Conservation (phyloP, 2,888 invertebrate species). For the Drosophila affinis region DNA sequence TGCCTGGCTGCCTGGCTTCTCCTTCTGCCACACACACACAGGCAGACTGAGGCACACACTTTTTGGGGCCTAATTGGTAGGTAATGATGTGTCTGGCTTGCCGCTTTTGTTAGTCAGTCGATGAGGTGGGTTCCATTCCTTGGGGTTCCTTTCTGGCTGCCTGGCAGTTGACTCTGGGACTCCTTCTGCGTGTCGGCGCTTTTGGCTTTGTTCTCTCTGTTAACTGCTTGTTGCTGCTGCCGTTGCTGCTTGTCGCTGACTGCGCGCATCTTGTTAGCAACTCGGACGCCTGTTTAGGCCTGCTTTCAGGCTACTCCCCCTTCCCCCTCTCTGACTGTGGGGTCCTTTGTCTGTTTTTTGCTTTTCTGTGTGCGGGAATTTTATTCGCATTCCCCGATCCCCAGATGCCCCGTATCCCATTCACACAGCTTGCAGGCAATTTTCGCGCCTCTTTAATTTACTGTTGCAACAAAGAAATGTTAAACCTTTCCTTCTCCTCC, state of each 20-base stretch:
- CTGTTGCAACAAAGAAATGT: slow-evolving; percentile 38
- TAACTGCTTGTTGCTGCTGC: slow-evolving; percentile 58
- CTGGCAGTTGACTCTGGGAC: background rate
- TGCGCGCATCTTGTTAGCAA: slow-evolving; percentile 73
- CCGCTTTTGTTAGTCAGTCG: slow-evolving; percentile 76
- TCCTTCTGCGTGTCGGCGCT: slow-evolving; percentile 64
- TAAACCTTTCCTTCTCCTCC: slow-evolving; percentile 1
- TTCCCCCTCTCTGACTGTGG: slow-evolving; percentile 25
- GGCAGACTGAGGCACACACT: slow-evolving; percentile 44
- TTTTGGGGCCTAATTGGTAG: slow-evolving; percentile 75
- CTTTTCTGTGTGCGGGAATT: background rate
- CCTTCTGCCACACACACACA: slow-evolving; percentile 32
- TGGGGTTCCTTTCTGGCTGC: slow-evolving; percentile 30
- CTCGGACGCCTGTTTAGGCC: slow-evolving; percentile 43
- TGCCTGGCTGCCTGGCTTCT: slow-evolving; percentile 2
- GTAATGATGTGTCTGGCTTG: slow-evolving; percentile 78
- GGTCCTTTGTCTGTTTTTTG: slow-evolving; percentile 26
- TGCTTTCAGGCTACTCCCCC: background rate
- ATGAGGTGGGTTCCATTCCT: slow-evolving; percentile 8
- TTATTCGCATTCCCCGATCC: background rate
- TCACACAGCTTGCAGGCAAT: slow-evolving; percentile 70
- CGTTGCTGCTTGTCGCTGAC: slow-evolving; percentile 52
- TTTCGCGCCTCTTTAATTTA: slow-evolving; percentile 77
- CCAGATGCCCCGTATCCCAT: slow-evolving; percentile 18
- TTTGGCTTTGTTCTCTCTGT: slow-evolving; percentile 60